These are phyloP conservation scores for Notodonta dromedarius DNA, from an alignment of 2,888 invertebrate genomes.

Conservation along the genomic window DNA sequence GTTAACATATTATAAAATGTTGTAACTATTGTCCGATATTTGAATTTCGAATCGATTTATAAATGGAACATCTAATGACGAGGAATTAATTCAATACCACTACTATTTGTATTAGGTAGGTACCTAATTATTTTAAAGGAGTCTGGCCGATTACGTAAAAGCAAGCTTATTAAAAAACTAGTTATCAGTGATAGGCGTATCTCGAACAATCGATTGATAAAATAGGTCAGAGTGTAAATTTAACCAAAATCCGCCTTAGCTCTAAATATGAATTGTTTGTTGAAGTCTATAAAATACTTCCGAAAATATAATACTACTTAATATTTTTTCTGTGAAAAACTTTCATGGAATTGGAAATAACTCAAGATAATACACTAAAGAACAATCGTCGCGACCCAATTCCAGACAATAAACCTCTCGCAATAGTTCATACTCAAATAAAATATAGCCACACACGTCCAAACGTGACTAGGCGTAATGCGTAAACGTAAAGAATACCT, in stretches of 20 bases:
- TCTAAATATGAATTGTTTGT: no score
- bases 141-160: no score
- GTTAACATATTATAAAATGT: conserved; percentile 46
- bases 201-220: no score
- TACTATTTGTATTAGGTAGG: not conserved
- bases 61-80: conserved; percentile 8
- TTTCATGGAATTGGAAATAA: not conserved
- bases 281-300: no score
- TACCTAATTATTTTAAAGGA: no score
- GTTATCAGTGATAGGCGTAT: no score
- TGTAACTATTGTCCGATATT: conserved; percentile 22
- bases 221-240: no score
- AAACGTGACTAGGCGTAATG: conserved; percentile 44
- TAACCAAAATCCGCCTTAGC: no score
- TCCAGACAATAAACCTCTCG: not conserved
- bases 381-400: not conserved
- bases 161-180: no score
- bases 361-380: not conserved
- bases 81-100: not conserved
- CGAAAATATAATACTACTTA: not conserved
- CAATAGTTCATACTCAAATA: conserved; percentile 15
- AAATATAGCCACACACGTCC: conserved; percentile 16
- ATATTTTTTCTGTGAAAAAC: not conserved
- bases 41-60: conserved; percentile 17
- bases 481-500: conserved; percentile 5